Evolutionary conservation across 2,113 vertebrate genomes (phyloP), one percentile per base, ranked within the genome.

Genomic region (Hiodon tergisus): DNA sequence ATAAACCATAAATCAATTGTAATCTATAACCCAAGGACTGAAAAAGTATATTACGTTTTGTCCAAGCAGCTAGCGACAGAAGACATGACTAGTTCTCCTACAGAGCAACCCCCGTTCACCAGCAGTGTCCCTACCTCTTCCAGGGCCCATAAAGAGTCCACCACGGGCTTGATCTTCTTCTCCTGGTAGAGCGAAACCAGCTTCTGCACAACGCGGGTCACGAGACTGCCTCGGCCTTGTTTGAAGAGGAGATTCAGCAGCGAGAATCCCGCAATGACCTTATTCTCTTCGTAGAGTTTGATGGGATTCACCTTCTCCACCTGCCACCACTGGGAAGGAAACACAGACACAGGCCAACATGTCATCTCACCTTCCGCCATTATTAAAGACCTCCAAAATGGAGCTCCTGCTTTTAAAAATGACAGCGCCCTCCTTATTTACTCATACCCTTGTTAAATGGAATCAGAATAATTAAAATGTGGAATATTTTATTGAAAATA

Each of bases 301-400:
- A 99, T 96, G 46, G 97, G 97, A 87, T 98, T 99, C 80, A 99
- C 95, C 82, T 99, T 99, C 87, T 99, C 97, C 72, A 99, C 97
- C 82, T 99, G 97, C 97, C 97, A 99, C 97, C 97, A 99, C 97
- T 98, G 85, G 6, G 80, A 85, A 65, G 11, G 72, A 84, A 78
- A 66, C 46, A 65, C 48, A 60, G 61, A 5, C 65, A 67, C 47
- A 17, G 2, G n/a, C 63, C 60, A 53, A 80, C 48, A 31, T 2
- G 31, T 31, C 31, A 31, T 31, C 31, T 31, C 31, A 31, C 31
- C 31, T 31, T 31, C 31, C 31, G 31, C 31, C 31, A 31, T 31
- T 31, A 2, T 31, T 31, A 31, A 31, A 31, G 31, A 31, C 0
- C 2, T 31, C 31, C 31, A 31, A 31, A 31, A 31, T 31, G 31